phyloP scores from a whole-genome alignment of 1,140 invertebrate genomes.

The Scaptodrosophila lebanonensis region DNA sequence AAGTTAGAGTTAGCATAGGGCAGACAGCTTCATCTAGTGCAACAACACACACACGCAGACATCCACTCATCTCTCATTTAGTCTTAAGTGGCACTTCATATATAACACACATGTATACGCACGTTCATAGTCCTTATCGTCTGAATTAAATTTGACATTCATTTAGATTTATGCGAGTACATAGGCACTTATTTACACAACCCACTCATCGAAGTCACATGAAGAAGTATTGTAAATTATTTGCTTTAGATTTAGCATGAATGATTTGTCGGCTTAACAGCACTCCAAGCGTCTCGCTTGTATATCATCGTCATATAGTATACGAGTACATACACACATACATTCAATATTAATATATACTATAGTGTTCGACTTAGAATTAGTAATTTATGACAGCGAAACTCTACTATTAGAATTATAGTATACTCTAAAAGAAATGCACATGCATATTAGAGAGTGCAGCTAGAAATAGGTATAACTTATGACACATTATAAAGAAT shows the following conservation, averaged over 20 bases:
- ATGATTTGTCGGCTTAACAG: slow-evolving; percentile 44
- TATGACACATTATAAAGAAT: slow-evolving; percentile 24
- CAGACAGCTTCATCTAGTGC: slow-evolving; percentile 11
- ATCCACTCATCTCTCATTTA: slow-evolving; percentile 6
- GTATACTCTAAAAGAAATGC: slow-evolving; percentile 13
- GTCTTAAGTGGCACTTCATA: slow-evolving; percentile 1
- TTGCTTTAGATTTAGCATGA: slow-evolving; percentile 54
- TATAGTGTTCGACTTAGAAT: slow-evolving; percentile 62
- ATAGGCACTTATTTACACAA: slow-evolving; percentile 39
- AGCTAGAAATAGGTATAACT: slow-evolving; percentile 31
- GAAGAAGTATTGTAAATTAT: slow-evolving; percentile 74
- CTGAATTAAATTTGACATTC: slow-evolving; percentile 15
- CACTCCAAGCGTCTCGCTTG: slow-evolving; percentile 47
- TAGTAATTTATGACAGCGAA: slow-evolving; percentile 71
- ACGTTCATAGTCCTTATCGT: slow-evolving; percentile 23
- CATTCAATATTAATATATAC: too few relatives aligned
- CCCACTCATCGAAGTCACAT: slow-evolving; percentile 60
- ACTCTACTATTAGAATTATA: slow-evolving; percentile 63
- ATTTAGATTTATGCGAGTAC: slow-evolving; percentile 14
- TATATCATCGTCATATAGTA: too few relatives aligned
- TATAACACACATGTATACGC: slow-evolving; percentile 3
- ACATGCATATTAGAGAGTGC: slow-evolving; percentile 1
- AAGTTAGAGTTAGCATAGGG: slow-evolving; percentile 45
- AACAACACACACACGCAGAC: slow-evolving; percentile 4
- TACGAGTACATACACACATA: too few relatives aligned